These are phyloP conservation scores for Anhinga anhinga DNA, from an alignment of 2,113 vertebrate genomes.

Conservation along the genomic window DNA sequence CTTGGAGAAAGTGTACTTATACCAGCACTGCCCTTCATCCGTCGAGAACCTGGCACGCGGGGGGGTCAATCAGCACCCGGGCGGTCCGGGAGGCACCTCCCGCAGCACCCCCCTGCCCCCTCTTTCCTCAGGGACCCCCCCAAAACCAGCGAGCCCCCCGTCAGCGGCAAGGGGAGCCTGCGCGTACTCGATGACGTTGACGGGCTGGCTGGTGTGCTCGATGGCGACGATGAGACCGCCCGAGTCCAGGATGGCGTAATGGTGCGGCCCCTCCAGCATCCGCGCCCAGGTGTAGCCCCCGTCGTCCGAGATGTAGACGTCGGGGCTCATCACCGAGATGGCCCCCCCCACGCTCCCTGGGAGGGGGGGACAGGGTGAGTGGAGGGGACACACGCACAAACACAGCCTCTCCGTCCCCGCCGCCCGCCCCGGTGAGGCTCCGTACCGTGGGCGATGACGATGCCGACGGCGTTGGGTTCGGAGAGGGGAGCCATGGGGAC, in stretches of 20 bases:
- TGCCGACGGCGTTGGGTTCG: constrained; percentile 89
- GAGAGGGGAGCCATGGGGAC: constrained; percentile 89
- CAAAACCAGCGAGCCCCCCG: background rate
- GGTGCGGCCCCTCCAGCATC: constrained; percentile 88
- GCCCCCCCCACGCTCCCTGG: constrained; percentile 89
- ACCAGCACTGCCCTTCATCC: constrained; percentile 94
- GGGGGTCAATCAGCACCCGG: background rate
- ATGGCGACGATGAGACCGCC: constrained; percentile 91
- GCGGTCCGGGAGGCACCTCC: background rate
- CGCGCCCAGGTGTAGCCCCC: constrained; percentile 90
- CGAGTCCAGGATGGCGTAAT: constrained; percentile 92
- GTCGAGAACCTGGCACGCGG: constrained; percentile 84
- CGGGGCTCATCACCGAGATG: constrained; percentile 83
- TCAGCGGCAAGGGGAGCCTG: background rate
- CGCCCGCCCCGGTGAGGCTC: background rate
- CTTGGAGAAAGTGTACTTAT: constrained; percentile 78
- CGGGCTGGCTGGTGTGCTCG: constrained; percentile 77
- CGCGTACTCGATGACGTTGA: constrained; percentile 86
- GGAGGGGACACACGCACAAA: background rate
- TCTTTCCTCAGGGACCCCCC: background rate
- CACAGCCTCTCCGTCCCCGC: background rate
- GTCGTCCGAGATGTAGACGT: constrained; percentile 91
- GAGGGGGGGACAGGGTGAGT: background rate
- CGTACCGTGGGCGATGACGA: constrained; percentile 91
- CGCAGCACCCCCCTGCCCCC: background rate